These are phyloP conservation scores for Ascaphus truei DNA, from an alignment of 2,113 vertebrate species.

Conservation along the genomic window DNA sequence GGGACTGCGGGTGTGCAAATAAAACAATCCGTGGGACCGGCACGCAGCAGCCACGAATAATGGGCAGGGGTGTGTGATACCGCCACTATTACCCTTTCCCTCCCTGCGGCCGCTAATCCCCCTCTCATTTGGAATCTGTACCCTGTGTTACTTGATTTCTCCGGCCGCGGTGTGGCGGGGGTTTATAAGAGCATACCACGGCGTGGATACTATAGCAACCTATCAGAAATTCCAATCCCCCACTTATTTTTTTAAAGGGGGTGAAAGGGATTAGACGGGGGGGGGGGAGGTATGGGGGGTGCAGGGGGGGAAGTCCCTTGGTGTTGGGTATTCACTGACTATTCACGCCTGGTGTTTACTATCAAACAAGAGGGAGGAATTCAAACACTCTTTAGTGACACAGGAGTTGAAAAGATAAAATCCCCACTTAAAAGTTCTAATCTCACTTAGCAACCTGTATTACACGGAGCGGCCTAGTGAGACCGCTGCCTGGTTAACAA, in stretches of 20 bases:
- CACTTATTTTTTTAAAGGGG: constrained; percentile 24
- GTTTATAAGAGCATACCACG: constrained; percentile 27
- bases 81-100: not conserved
- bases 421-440: constrained; percentile 32
- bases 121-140: constrained; percentile 25
- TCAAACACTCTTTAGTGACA: constrained; percentile 28
- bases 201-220: constrained; percentile 32
- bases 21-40: too few species aligned
- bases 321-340: constrained; percentile 33
- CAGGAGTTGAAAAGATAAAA: constrained; percentile 18
- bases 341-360: constrained; percentile 33
- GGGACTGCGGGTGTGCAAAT: too few species aligned
- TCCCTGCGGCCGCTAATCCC: constrained; percentile 10
- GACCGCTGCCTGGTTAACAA: constrained; percentile 2
- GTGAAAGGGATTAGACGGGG: constrained; percentile 19
- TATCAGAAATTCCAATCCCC: too few species aligned
- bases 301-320: not conserved
- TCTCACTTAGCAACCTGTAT: constrained; percentile 33
- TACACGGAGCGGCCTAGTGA: not conserved
- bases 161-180: constrained; percentile 20
- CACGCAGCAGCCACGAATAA: too few species aligned
- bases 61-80: too few species aligned
- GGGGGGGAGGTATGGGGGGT: constrained; percentile 25
- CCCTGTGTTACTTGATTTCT: too few species aligned
- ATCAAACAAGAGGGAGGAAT: constrained; percentile 34